These are phyloP conservation scores for Steinernema carpocapsae DNA, from an alignment of 2,888 invertebrate genomes.

Conservation along the genomic window DNA sequence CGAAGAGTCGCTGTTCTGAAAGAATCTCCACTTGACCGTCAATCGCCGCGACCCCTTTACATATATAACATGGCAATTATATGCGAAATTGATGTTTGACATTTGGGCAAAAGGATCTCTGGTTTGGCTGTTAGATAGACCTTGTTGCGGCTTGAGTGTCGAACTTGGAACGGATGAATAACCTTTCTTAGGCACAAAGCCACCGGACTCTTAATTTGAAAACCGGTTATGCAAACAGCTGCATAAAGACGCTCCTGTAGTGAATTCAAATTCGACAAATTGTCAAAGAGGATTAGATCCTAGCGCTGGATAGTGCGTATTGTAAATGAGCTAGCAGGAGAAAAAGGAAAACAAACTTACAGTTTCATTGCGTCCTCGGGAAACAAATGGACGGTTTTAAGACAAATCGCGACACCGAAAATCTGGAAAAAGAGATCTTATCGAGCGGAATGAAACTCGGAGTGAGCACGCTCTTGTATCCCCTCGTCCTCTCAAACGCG, in stretches of 20 bases:
- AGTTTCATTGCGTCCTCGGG: constrained; percentile 8
- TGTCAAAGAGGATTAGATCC: not conserved
- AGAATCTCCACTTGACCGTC: too few relatives aligned
- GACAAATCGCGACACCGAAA: not conserved
- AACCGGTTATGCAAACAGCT: constrained; percentile 8
- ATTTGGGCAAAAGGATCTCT: too few relatives aligned
- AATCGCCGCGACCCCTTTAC: too few relatives aligned
- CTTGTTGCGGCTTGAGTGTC: too few relatives aligned
- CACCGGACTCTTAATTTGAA: not conserved
- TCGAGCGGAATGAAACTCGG: not conserved
- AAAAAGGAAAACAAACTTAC: not conserved
- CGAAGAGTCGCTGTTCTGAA: not conserved
- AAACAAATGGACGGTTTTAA: not conserved
- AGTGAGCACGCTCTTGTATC: not conserved
- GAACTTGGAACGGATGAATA: too few relatives aligned
- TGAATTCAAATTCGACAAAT: not conserved
- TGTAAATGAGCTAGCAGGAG: not conserved
- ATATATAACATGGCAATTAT: too few relatives aligned
- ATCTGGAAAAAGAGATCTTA: constrained; percentile 14
- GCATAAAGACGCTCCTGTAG: not conserved
- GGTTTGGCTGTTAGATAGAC: too few relatives aligned
- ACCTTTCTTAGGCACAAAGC: too few relatives aligned
- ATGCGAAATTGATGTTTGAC: too few relatives aligned
- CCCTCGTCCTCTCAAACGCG: not conserved
- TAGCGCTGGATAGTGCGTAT: constrained; percentile 1